Base-by-base conservation (phyloP, 2,113 vertebrate species). In the Jacana jacana region DNA sequence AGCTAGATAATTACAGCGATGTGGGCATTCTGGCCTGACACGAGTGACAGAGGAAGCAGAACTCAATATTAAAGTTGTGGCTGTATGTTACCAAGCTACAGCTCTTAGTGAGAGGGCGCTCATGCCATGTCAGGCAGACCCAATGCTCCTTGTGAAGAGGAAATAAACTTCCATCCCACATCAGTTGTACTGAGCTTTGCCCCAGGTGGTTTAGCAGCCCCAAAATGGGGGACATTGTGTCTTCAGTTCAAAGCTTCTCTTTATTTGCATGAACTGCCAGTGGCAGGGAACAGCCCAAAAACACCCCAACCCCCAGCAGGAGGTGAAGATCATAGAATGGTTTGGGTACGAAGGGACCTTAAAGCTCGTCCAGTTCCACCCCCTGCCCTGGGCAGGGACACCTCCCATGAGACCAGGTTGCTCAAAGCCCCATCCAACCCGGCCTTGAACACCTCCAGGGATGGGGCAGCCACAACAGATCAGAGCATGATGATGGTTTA, bases 101-200 rank as follows among this genome's bases (percentile, higher is more conserved):
- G 5, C 15, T 33, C 42, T 10, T 25, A n/a, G 48, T 2, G 25
- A 76, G 7, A 61, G 18, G 72, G 18, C 6, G 8, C 10, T 57
- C 65, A 10, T n/a, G 33, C 11, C 3, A 1, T 2, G 35, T 4
- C 31, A 28, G n/a, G 25, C 1, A 1, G 65, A 33, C 46, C 28
- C 54, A 39, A 7, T 3, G 2, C 35, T 42, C 28, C 30, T 48
- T 2, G 0, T 1, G 31, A 70, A 55, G 27, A 16, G 40, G 70
- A 61, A 42, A 76, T 14, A 61, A 55, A 54, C 4, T 20, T 23
- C 18, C 16, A 2, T 14, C 46, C 77, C 8, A 17, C 31, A 24
- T 3, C 55, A 40, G 25, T 3, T 42, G 49, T 3, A 14, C 27
- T 37, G 27, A 49, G 17, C 55, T n/a, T 44, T 18, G 27, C 14